Conservation (phyloP, 2,888 invertebrate genomes). For the Ormyrus rosae region DNA sequence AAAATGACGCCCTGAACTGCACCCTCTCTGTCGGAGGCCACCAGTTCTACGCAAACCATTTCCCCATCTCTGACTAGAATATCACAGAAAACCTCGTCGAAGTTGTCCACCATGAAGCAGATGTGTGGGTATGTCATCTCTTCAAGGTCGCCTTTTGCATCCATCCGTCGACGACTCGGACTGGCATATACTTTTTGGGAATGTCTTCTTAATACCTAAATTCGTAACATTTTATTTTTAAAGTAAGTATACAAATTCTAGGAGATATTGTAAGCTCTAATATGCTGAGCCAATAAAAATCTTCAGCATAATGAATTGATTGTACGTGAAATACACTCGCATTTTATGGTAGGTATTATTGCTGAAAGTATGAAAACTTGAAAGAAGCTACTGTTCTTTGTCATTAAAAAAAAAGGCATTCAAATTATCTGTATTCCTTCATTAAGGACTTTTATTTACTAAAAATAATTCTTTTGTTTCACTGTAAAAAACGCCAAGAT, state of each 20-base stretch:
- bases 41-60: conserved; percentile 98
- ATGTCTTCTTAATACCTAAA: conserved; percentile 72
- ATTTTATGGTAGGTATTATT: no score
- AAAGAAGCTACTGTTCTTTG: no score
- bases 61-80: conserved; percentile 98
- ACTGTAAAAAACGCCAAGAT: no score
- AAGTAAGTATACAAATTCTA: neutral
- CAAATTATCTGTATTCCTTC: no score
- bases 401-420: no score
- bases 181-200: conserved; percentile 93
- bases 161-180: conserved; percentile 97
- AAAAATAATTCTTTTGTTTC: no score
- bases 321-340: no score
- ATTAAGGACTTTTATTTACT: no score
- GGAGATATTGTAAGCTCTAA: neutral
- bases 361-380: no score
- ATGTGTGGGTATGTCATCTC: conserved; percentile 99
- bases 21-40: conserved; percentile 92
- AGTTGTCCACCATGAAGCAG: conserved; percentile 99
- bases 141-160: conserved; percentile 97
- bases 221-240: conserved; percentile 4
- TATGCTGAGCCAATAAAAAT: neutral
- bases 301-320: no score
- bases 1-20: conserved; percentile 95
- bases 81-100: conserved; percentile 99